Conservation (phyloP, 2,888 invertebrate genomes). For the Nephrotoma guestfalica region DNA sequence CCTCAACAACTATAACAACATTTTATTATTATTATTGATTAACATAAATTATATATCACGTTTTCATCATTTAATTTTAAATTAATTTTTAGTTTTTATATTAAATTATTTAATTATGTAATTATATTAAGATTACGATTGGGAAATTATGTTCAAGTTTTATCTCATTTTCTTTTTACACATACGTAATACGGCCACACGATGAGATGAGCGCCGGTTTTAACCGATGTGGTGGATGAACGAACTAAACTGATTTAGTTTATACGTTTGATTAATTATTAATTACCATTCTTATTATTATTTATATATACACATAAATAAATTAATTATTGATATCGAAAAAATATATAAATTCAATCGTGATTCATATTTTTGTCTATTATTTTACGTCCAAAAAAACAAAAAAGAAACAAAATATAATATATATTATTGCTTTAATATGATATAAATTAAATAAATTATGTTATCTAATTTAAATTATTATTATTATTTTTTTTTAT, state of each 20-base stretch:
- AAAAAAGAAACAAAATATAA: neutral
- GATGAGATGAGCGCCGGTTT: neutral
- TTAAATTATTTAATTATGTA: neutral
- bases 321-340: neutral
- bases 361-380: neutral
- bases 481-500: neutral
- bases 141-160: neutral
- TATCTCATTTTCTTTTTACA: neutral
- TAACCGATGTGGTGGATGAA: neutral
- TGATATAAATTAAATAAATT: neutral
- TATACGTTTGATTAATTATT: neutral
- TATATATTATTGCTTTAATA: neutral
- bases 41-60: neutral
- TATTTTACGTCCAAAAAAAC: neutral
- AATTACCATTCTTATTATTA: neutral
- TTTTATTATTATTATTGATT: neutral
- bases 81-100: neutral
- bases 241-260: neutral
- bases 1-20: neutral
- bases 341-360: neutral
- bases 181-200: neutral
- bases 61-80: neutral
- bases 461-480: neutral
- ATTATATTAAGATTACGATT: neutral
- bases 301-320: neutral